Evolutionary conservation across 2,888 invertebrate species (phyloP).

Genomic region (Trissoscelio sp.): DNA sequence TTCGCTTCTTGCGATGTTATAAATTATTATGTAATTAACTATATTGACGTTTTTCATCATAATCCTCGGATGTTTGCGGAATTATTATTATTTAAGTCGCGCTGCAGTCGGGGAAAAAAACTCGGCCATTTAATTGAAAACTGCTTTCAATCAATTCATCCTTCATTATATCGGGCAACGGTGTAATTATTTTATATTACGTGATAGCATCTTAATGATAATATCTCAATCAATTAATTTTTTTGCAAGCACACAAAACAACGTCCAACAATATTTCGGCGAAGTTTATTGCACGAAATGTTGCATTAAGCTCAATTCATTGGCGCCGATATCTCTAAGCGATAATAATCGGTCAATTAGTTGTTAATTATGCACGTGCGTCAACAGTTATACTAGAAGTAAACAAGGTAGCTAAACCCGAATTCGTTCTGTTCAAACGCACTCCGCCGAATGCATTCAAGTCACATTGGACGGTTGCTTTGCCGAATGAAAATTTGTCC

Average conservation of each 20-base stretch:
- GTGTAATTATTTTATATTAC: constrained; percentile 56
- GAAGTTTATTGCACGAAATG: background rate
- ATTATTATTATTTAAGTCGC: constrained; percentile 46
- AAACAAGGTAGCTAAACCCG: constrained; percentile 49
- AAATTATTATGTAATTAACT: constrained; percentile 51
- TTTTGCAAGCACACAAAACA: background rate
- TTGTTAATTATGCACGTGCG: constrained; percentile 52
- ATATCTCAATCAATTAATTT: constrained; percentile 52
- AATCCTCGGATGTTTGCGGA: constrained; percentile 25
- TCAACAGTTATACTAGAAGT: constrained; percentile 32
- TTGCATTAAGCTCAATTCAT: constrained; percentile 12
- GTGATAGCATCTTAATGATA: constrained; percentile 56
- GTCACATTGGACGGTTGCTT: constrained; percentile 49
- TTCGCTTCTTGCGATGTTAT: constrained; percentile 44
- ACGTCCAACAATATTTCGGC: background rate
- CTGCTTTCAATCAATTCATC: constrained; percentile 33
- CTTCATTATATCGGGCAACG: constrained; percentile 35
- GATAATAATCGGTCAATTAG: constrained; percentile 36
- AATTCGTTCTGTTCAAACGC: constrained; percentile 19
- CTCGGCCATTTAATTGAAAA: constrained; percentile 46
- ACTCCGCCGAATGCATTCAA: constrained; percentile 48
- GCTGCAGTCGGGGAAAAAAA: constrained; percentile 28
- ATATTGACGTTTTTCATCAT: constrained; percentile 28
- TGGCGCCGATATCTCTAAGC: constrained; percentile 1
- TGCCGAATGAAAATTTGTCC: constrained; percentile 62